Evolutionary conservation across 2,888 invertebrate genomes (phyloP), one percentile per base, ranked within the genome.

Genomic region (Andricus quercusramuli): DNA sequence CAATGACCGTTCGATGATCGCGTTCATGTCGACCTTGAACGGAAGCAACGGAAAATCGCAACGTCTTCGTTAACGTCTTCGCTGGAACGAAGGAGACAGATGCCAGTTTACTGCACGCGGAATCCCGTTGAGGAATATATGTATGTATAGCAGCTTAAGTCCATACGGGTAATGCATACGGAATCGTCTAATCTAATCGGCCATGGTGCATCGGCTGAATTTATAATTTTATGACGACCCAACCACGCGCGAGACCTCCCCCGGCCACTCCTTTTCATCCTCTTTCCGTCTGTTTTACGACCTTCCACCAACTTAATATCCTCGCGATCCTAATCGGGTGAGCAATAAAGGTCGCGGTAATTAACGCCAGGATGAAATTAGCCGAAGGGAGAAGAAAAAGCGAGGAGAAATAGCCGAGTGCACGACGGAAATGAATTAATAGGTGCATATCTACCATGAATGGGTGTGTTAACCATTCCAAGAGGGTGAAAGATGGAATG

Each of bases 341-440:
- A 83, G 89, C 87, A 90, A 90, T 90, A 90, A 90, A 90, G 88
- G 86, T 89, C 86, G 86, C 82, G 85, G 88, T 88, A 90, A 90
- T 91, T 90, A 90, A 89, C 89, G 88, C 89, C 85, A 77, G 85
- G 85, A 88, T 88, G 87, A 87, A 88, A 87, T 88, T 88, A 88
- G 84, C 78, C 56, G 59, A 82, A 78, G 79, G 77, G 68, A 80
- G 74, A 66, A 59, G 79, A 81, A 80, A 79, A 80, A 66, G 44
- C 76, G 64, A 80, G 67, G 37, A 44, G 47, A 44, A 68, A 25
- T 47, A 25, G 44, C 80, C 65, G 44, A 62, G 67, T 70, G 77
- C 62, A 81, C 22, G 68, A 25, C 77, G 82, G 81, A 82, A 83
- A 80, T 79, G 78, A 81, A 78, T 70, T 47, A 74, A 56, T 74